These are phyloP conservation scores for Crypturellus undulatus DNA, from an alignment of 2,113 vertebrate genomes.

Conservation along the genomic window DNA sequence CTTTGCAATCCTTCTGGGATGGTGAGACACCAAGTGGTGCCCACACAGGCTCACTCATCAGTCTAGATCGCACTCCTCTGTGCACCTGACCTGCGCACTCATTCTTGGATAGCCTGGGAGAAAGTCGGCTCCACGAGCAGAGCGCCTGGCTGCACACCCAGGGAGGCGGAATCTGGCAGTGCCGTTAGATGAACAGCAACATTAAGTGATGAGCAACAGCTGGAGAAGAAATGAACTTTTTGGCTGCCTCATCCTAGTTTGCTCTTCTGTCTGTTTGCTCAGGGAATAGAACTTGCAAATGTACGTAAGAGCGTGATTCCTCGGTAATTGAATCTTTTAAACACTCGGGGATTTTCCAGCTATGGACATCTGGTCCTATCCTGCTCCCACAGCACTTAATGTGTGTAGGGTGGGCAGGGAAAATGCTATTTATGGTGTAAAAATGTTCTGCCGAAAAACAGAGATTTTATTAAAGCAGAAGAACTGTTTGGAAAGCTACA, in stretches of 20 bases:
- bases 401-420: not conserved
- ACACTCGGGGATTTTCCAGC: not conserved
- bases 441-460: not conserved
- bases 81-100: not conserved
- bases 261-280: not conserved
- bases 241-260: not conserved
- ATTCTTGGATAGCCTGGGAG: not conserved
- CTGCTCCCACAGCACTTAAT: rapidly evolving
- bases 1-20: not conserved
- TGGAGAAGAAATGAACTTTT: not conserved
- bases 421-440: not conserved
- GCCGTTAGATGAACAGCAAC: rapidly evolving
- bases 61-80: not conserved
- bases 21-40: not conserved
- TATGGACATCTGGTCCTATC: not conserved
- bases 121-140: not conserved
- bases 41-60: not conserved
- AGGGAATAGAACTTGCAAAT: not conserved
- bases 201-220: rapidly evolving
- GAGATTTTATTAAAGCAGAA: not conserved
- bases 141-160: rapidly evolving
- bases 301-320: not conserved
- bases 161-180: not conserved
- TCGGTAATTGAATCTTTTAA: not conserved
- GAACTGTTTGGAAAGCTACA: not conserved